Evolutionary conservation across 1,140 invertebrate genomes (phyloP).

Genomic region (Helicoverpa armigera): DNA sequence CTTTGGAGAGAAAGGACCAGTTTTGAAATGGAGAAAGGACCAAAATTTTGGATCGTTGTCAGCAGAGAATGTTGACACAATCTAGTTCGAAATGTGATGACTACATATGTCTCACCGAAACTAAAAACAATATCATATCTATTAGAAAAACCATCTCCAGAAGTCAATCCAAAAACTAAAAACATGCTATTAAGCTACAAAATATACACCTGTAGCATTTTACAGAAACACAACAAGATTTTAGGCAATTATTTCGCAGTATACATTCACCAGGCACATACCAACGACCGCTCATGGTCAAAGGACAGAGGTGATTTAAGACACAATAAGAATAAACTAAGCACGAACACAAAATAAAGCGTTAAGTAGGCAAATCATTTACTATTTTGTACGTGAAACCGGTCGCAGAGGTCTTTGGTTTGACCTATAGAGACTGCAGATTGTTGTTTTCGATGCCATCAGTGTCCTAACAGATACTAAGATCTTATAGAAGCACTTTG

Average conservation of each 20-base stretch:
- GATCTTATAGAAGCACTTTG: neutral
- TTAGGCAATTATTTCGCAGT: neutral
- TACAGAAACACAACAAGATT: neutral
- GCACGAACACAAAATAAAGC: slow-evolving; percentile 23
- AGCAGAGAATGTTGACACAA: neutral
- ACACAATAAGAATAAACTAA: slow-evolving; percentile 14
- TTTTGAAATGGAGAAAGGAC: neutral
- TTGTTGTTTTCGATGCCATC: slow-evolving; percentile 22
- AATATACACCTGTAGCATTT: neutral
- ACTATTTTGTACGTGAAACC: slow-evolving; percentile 7
- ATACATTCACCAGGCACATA: slow-evolving; percentile 17
- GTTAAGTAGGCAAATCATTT: slow-evolving; percentile 35
- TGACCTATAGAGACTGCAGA: slow-evolving; percentile 27
- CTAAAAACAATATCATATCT: too few species aligned
- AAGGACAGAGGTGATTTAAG: slow-evolving; percentile 25
- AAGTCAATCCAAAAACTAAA: too few species aligned
- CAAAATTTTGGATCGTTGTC: neutral
- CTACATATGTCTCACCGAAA: too few species aligned
- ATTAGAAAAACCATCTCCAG: too few species aligned
- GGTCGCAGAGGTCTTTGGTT: slow-evolving; percentile 25
- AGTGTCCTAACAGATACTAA: neutral
- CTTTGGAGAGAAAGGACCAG: neutral
- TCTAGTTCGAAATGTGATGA: too few species aligned
- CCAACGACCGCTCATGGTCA: slow-evolving; percentile 11
- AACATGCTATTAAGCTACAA: too few species aligned